Base-by-base conservation (phyloP, 92 coral and sea anemone species). In the Phenganax marumi region DNA sequence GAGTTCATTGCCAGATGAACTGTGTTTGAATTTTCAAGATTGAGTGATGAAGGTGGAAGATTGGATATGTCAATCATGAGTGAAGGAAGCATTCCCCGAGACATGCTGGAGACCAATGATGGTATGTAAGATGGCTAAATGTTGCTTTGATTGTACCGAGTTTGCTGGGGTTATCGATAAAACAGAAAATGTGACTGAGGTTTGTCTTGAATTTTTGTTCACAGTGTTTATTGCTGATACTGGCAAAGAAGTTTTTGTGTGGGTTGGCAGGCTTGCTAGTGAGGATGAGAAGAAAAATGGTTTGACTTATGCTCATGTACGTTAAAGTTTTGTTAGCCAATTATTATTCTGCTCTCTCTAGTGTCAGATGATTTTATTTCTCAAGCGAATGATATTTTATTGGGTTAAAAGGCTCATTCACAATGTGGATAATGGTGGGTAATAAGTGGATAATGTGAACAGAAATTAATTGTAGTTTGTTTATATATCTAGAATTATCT, bases 221-320 rank as follows among this genome's bases (percentile, higher is more conserved):
- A 8, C 54, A 86, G 89, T 86, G 18, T 86, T 80, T 58, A 72
- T 86, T 55, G 81, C 84, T 23, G 89, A 86, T 49, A 81, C 85
- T 53, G 89, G 85, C 51, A 80, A 54, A 52, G 85, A 80, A 77
- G 66, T 77, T 58, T 86, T 68, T 64, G 89, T 86, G 18, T 86
- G 89, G 89, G 60, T 81, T 26, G 89, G 89, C 16, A 51, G 73
- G 11, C 49, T 52, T 13, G 85, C 89, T n/a, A 86, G 89, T 63
- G 73, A 65, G 21, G 76, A 22, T 12, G 89, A 86, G 46, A 80
- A 74, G 46, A 86, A 74, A 75, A 86, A 86, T 73, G 85, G 85
- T 43, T 56, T 86, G 57, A 48, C 81, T 8, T 86, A 86, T 81
- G 85, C 89, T 33, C 88, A 85, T 72, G 88, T 85, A 73, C 79